phyloP scores from a whole-genome alignment of 2,888 invertebrate species.

The Drosophila greeni region DNA sequence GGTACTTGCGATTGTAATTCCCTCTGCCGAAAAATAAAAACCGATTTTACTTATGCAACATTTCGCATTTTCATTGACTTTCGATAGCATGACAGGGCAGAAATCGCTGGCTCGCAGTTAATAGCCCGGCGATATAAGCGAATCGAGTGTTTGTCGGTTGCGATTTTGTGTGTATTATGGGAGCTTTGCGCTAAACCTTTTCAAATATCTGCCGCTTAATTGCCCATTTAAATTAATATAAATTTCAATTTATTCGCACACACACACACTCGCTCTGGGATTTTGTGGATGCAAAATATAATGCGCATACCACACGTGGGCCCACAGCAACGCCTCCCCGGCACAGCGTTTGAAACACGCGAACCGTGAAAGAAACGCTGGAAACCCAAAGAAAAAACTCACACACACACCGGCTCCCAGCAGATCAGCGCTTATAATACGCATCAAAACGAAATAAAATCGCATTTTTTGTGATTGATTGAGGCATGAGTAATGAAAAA shows the following conservation, averaged over 20 bases:
- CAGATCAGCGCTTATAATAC: constrained; percentile 71
- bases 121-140: constrained; percentile 43
- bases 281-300: constrained; percentile 57
- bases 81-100: constrained; percentile 60
- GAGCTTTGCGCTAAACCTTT: constrained; percentile 59
- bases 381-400: constrained; percentile 27
- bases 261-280: constrained; percentile 31
- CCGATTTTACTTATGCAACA: constrained; percentile 23
- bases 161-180: constrained; percentile 24
- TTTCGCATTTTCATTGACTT: constrained; percentile 49
- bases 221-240: constrained; percentile 72
- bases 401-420: constrained; percentile 22
- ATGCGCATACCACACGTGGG: constrained; percentile 67
- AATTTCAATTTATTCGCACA: constrained; percentile 64
- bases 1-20: constrained; percentile 13
- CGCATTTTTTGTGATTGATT: constrained; percentile 75
- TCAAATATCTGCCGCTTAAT: constrained; percentile 65
- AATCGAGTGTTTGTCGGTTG: constrained; percentile 24
- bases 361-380: constrained; percentile 64
- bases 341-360: constrained; percentile 12
- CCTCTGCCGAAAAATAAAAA: constrained; percentile 9
- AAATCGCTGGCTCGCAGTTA: constrained; percentile 29
- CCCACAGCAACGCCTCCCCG: constrained; percentile 26
- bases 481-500: constrained; percentile 75
- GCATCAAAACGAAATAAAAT: constrained; percentile 75